Evolutionary conservation across 2,797 vertebrate genomes (phyloP).

Genomic region (Karalla daura): DNA sequence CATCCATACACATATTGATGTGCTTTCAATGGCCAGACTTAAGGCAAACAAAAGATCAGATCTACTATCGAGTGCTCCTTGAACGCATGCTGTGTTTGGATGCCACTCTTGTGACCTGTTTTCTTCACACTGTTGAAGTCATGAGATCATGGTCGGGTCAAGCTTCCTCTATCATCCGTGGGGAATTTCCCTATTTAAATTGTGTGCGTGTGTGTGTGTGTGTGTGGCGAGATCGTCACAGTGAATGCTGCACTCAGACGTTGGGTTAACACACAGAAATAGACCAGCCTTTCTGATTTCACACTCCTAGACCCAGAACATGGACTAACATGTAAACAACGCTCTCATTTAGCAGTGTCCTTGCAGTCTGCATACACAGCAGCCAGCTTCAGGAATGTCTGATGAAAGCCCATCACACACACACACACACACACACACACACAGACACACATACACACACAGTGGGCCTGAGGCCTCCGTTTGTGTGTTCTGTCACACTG

Average conservation of each 20-base stretch:
- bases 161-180: conserved; percentile 15
- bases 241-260: not conserved
- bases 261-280: not conserved
- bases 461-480: conserved; percentile 10
- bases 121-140: conserved; percentile 12
- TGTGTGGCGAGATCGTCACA: not conserved
- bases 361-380: not conserved
- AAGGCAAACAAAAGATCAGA: no score
- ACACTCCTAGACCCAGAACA: not conserved
- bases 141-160: conserved; percentile 4
- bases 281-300: not conserved
- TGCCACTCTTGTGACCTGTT: conserved; percentile 18
- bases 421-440: conserved; percentile 34
- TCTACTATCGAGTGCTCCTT: no score
- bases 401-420: conserved; percentile 21
- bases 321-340: not conserved
- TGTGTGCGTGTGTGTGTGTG: not conserved
- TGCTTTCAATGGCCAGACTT: no score
- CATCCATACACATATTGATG: no score
- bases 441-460: conserved; percentile 27
- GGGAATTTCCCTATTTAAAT: conserved; percentile 32
- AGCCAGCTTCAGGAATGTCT: conserved; percentile 36
- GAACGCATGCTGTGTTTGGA: not conserved
- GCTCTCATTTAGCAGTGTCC: not conserved
- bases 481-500: conserved; percentile 42